Evolutionary conservation across 1,140 invertebrate genomes (phyloP).

Genomic region (Drosophila trapezifrons): DNA sequence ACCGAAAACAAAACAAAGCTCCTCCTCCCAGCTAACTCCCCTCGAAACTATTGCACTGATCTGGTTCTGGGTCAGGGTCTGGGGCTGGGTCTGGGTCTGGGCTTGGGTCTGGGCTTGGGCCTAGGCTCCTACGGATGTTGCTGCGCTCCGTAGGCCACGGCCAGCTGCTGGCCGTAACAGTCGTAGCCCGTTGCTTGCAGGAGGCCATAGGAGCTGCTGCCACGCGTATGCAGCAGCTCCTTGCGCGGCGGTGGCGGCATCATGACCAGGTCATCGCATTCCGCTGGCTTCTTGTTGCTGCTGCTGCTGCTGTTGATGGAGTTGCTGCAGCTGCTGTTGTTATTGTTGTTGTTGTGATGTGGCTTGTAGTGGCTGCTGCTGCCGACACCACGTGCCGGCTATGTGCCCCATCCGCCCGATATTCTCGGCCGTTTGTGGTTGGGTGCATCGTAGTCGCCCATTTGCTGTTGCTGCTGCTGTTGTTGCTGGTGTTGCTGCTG

Average conservation of each 20-base stretch:
- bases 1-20: conserved; percentile 67
- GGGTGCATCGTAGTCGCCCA: conserved; percentile 91
- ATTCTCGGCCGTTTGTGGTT: conserved; percentile 92
- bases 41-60: conserved; percentile 72
- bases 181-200: conserved; percentile 51
- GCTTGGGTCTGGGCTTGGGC: conserved; percentile 30
- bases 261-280: conserved; percentile 64
- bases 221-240: conserved; percentile 27
- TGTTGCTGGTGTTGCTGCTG: conserved; percentile 71
- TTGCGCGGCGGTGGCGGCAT: conserved; percentile 76
- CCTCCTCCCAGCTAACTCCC: conserved; percentile 42
- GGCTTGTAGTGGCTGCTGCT: conserved; percentile 58
- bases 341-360: conserved; percentile 52
- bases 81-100: neutral
- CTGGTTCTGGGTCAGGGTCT: conserved; percentile 44
- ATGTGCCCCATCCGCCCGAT: conserved; percentile 93
- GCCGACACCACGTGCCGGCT: conserved; percentile 84
- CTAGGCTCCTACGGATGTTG: conserved; percentile 36
- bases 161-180: conserved; percentile 66
- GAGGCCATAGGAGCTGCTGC: conserved; percentile 37
- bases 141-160: conserved; percentile 58
- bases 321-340: conserved; percentile 44
- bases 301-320: conserved; percentile 36
- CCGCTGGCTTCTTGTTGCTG: conserved; percentile 51
- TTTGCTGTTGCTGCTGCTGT: conserved; percentile 83